Evolutionary conservation across 2,888 invertebrate genomes (phyloP).

Genomic region (Eupithecia subumbrata): DNA sequence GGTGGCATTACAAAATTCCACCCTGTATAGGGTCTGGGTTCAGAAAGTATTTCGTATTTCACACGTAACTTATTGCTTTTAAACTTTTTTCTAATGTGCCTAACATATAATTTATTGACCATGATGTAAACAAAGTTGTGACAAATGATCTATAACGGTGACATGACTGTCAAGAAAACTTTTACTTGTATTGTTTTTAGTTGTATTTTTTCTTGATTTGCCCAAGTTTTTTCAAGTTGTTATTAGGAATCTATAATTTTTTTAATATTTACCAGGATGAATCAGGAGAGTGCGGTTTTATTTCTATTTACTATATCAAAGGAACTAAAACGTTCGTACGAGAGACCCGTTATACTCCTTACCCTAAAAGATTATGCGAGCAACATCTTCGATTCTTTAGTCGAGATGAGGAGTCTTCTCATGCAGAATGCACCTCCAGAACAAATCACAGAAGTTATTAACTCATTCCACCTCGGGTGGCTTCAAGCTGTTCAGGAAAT

Average conservation of each 20-base stretch:
- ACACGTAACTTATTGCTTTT: too few relatives aligned
- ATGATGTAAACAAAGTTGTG: background rate
- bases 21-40: too few relatives aligned
- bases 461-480: slow-evolving; percentile 53
- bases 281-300: slow-evolving; percentile 38
- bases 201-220: background rate
- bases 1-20: too few relatives aligned
- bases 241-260: slow-evolving; percentile 20
- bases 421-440: slow-evolving; percentile 34
- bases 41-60: too few relatives aligned
- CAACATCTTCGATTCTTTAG: slow-evolving; percentile 42
- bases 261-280: slow-evolving; percentile 44
- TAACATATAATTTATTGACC: background rate
- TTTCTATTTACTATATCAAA: slow-evolving; percentile 51
- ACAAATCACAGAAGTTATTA: slow-evolving; percentile 45
- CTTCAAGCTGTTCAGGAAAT: slow-evolving; percentile 54
- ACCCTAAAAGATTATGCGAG: slow-evolving; percentile 54
- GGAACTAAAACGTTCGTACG: slow-evolving; percentile 55
- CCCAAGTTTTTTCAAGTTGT: background rate
- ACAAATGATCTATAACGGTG: background rate
- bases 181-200: background rate
- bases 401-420: slow-evolving; percentile 45
- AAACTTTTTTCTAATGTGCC: too few relatives aligned
- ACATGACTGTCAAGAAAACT: background rate
- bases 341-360: slow-evolving; percentile 56